These are phyloP conservation scores for Micropterix aruncella DNA, from an alignment of 2,888 invertebrate genomes.

Conservation along the genomic window DNA sequence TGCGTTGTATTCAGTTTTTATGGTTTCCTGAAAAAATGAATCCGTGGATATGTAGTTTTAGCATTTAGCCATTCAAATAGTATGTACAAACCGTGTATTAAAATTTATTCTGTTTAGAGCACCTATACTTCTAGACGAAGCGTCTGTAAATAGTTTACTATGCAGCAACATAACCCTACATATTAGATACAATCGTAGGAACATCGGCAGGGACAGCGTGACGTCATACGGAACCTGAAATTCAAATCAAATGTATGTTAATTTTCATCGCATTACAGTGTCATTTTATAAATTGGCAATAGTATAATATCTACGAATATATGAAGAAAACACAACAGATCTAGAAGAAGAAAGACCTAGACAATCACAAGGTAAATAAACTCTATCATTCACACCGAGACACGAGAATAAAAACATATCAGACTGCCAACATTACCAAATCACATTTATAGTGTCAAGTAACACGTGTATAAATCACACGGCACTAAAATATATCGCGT, in stretches of 20 bases:
- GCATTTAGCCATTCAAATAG: too few relatives aligned
- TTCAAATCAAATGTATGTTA: too few relatives aligned
- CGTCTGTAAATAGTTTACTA: constrained; percentile 98
- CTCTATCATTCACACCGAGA: neutral
- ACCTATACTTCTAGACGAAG: constrained; percentile 95
- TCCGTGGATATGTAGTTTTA: too few relatives aligned
- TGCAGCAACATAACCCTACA: constrained; percentile 99
- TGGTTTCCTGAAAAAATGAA: too few relatives aligned
- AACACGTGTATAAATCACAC: constrained; percentile 3
- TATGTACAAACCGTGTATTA: constrained; percentile 84
- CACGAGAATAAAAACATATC: constrained; percentile 1
- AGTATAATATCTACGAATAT: neutral
- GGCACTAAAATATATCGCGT: neutral
- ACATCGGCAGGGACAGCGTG: constrained; percentile 97
- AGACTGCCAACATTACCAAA: constrained; percentile 2
- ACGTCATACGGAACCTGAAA: constrained; percentile 86
- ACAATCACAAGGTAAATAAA: too few relatives aligned
- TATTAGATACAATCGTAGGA: constrained; percentile 96
- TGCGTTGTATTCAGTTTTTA: too few relatives aligned
- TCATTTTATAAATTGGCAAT: constrained; percentile 4
- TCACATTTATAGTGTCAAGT: constrained; percentile 6
- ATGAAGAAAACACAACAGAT: neutral
- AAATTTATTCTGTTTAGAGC: constrained; percentile 97
- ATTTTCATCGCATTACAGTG: too few relatives aligned
- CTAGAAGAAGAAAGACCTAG: constrained; percentile 1